Base-by-base conservation (phyloP, 35 echinoderm and acorn worm species). In the Heliocidaris tuberculata region DNA sequence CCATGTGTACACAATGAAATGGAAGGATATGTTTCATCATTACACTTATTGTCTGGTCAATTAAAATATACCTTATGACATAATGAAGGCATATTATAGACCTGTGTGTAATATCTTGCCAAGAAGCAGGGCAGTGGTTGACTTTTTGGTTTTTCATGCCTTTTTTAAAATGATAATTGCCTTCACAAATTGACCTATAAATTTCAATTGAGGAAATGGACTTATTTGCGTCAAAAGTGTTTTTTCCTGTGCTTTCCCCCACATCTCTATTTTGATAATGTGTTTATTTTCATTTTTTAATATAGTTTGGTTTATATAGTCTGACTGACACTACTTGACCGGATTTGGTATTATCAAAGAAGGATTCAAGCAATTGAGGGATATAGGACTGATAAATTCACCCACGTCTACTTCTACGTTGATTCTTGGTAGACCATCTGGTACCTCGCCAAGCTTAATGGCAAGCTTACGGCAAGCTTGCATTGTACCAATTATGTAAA, bases 191-290 rank as follows among this genome's bases (percentile, higher is more conserved):
- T 78, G 17, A 78, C 21, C 65, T 78, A 19, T 78, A 78, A 78
- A 78, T 78, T 78, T n/a, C 21, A 78, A 78, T 78, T 78, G 65
- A 78, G 65, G 65, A 78, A 78, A 78, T 78, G 65, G 27, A 78
- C 65, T 78, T 78, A 24, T 78, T 27, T 29, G 21, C 19, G 17
- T 21, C 27, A 78, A 27, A 78, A 19, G 7, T 17, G 2, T 78
- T 78, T n/a, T 78, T 78, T 78, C 65, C 65, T 78, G 65, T 78
- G 65, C 7, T 78, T 78, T 78, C 7, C 17, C 65, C 35, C 35
- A 1, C 17, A 19, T 78, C 6, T 78, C 21, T n/a, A 21, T n/a
- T 78, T 78, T n/a, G 65, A 4, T n/a, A 78, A 7, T n/a, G 65
- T 78, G 6, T 78, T 78, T 78, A 78, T 70, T 70, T 16, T 24